Percentiles rank a stretch among this genome's conserved stretches.
Conservation (phyloP, 2,888 invertebrate genomes). For the Cheilosia scutellata region DNA sequence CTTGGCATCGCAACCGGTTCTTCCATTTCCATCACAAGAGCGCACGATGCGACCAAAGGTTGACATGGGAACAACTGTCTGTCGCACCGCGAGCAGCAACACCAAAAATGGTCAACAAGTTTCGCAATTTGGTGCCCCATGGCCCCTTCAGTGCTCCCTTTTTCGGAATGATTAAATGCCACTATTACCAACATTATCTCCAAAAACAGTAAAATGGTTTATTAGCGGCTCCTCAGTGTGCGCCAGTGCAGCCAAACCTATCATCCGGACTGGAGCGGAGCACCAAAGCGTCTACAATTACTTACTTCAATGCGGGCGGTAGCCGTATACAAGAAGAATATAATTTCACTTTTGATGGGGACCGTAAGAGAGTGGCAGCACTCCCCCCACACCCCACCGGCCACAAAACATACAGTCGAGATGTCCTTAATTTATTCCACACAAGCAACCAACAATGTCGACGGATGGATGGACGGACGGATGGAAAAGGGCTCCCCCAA, state of each 20-base stretch:
- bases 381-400: neutral
- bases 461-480: slow-evolving; percentile 52
- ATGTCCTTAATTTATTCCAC: slow-evolving; percentile 73
- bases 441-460: slow-evolving; percentile 39
- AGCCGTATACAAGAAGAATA: slow-evolving; percentile 59
- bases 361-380: slow-evolving; percentile 45
- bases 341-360: slow-evolving; percentile 72
- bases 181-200: slow-evolving; percentile 64
- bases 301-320: slow-evolving; percentile 66
- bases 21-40: slow-evolving; percentile 10
- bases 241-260: slow-evolving; percentile 53
- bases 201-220: slow-evolving; percentile 61
- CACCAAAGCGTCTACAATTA: slow-evolving; percentile 56
- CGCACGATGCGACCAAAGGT: neutral
- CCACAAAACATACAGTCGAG: slow-evolving; percentile 9
- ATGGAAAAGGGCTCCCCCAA: slow-evolving; percentile 55
- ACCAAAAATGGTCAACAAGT: slow-evolving; percentile 51
- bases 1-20: slow-evolving; percentile 24
- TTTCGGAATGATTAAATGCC: slow-evolving; percentile 69
- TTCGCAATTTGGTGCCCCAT: slow-evolving; percentile 40
- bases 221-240: slow-evolving; percentile 49
- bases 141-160: slow-evolving; percentile 48
- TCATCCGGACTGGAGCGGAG: neutral
- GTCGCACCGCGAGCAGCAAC: neutral
- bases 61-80: neutral